Evolutionary conservation across 1,140 invertebrate genomes (phyloP).

Genomic region (Oryctes rhinoceros): DNA sequence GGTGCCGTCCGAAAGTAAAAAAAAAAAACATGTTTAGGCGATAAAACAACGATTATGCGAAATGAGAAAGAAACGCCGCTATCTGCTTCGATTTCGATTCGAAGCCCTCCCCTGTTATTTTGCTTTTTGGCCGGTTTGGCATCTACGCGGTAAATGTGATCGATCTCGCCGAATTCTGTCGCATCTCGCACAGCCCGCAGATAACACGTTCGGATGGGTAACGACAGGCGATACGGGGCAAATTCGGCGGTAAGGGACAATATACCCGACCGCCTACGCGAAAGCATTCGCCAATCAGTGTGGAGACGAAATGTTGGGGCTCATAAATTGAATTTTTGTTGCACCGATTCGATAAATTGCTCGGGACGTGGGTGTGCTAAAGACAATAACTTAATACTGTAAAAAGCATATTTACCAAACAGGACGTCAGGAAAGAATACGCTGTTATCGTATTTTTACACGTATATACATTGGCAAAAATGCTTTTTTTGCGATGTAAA

Average conservation of each 20-base stretch:
- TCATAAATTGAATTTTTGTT: constrained; percentile 21
- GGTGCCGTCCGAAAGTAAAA: background rate
- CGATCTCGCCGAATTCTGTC: background rate
- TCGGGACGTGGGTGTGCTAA: background rate
- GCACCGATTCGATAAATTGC: constrained; percentile 17
- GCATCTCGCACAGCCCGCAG: background rate
- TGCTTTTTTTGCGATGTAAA: no score
- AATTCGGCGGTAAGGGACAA: background rate
- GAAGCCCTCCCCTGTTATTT: background rate
- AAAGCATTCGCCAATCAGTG: constrained; percentile 24
- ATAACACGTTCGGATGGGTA: background rate
- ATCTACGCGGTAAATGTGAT: background rate
- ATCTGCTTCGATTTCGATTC: background rate
- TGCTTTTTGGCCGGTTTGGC: background rate
- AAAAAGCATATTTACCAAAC: background rate
- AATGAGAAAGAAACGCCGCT: background rate
- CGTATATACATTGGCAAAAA: no score
- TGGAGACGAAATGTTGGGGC: background rate
- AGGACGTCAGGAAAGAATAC: background rate
- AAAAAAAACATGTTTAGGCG: background rate
- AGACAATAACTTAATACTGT: constrained; percentile 2
- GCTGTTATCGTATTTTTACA: background rate
- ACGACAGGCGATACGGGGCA: background rate
- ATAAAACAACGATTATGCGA: constrained; percentile 14
- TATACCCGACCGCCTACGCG: background rate